Evolutionary conservation across 2,113 vertebrate species (phyloP).

Genomic region (Paradoxurus hermaphroditus): DNA sequence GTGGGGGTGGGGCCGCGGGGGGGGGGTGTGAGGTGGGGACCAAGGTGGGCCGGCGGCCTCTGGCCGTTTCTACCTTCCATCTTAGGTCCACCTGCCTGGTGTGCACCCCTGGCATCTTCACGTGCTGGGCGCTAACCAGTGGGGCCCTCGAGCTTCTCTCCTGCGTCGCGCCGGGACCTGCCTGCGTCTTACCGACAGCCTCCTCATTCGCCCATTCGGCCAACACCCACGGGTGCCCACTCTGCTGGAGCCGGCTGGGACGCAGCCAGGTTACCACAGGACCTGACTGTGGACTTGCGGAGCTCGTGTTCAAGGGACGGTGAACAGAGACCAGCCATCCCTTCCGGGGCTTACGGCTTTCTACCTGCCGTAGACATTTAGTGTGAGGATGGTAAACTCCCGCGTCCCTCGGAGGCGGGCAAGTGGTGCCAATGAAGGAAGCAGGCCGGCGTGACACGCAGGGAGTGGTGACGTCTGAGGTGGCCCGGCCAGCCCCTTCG

Average conservation of each 20-base stretch:
- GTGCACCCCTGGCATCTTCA: neutral
- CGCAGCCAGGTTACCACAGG: neutral
- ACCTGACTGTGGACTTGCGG: neutral
- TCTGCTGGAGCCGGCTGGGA: neutral
- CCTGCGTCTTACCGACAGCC: neutral
- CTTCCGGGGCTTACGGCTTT: neutral
- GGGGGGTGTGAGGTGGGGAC: no score
- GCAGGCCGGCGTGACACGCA: neutral
- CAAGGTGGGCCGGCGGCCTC: neutral
- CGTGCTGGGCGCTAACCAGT: fast-evolving
- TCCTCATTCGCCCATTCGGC: neutral
- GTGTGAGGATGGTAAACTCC: neutral
- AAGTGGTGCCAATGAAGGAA: neutral
- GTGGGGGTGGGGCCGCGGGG: no score
- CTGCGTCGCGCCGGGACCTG: neutral
- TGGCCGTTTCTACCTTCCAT: neutral
- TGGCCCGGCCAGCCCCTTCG: fast-evolving
- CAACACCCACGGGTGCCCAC: no score
- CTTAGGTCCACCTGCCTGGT: neutral
- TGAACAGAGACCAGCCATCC: neutral
- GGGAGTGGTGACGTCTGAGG: fast-evolving
- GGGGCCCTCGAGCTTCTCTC: neutral
- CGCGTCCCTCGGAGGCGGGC: neutral
- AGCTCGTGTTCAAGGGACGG: neutral
- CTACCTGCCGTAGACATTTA: neutral